These are phyloP conservation scores for Ictalurus punctatus DNA, from an alignment of 2,113 vertebrate species.

Conservation along the genomic window DNA sequence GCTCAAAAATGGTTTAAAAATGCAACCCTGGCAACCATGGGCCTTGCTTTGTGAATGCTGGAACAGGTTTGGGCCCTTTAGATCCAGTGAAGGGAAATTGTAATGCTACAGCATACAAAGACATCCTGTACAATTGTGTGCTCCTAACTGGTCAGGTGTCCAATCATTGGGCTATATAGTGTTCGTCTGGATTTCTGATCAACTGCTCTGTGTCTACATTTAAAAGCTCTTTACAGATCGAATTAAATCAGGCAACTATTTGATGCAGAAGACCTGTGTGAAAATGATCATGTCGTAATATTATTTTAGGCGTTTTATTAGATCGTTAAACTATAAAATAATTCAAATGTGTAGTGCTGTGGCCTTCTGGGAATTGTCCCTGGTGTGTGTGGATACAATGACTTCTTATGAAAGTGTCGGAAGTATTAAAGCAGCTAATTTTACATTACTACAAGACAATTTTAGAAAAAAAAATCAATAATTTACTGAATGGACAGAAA, in stretches of 20 bases:
- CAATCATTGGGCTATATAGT: background rate
- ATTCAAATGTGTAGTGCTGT: background rate
- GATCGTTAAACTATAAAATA: background rate
- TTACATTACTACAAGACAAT: conserved; percentile 7
- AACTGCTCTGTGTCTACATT: background rate
- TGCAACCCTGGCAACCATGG: background rate
- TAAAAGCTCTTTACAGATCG: background rate
- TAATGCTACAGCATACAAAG: background rate
- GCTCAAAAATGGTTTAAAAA: too few species aligned
- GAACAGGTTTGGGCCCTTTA: background rate
- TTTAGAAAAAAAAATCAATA: conserved; percentile 29
- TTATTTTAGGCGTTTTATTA: background rate
- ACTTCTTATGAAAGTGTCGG: background rate
- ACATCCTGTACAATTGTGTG: background rate
- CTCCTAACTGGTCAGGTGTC: background rate
- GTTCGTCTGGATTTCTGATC: background rate
- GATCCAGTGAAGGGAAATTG: background rate
- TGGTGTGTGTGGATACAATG: background rate
- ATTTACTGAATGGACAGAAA: conserved; percentile 40
- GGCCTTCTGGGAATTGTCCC: background rate
- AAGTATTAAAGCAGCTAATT: background rate
- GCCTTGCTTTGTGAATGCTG: background rate
- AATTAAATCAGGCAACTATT: background rate
- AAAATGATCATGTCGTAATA: background rate
- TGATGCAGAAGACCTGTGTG: background rate